Base-by-base conservation (phyloP, 2,888 invertebrate genomes). In the Opisthograptis luteolata region DNA sequence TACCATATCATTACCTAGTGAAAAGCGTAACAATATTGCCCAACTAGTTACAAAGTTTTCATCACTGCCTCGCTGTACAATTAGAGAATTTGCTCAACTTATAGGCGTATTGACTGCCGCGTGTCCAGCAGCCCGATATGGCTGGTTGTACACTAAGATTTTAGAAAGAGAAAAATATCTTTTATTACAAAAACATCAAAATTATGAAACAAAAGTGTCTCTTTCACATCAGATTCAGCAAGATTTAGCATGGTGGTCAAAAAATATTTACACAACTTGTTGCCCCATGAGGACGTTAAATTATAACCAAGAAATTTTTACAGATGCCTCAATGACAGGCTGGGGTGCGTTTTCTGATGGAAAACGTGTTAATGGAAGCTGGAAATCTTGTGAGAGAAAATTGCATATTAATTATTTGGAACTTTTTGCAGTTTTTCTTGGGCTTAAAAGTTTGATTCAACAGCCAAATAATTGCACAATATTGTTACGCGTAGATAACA, bases 51-150 rank as follows among this genome's bases (percentile, higher is more conserved):
- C 10, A 8, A 51, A 43, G n/a, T 60, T 51, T 27, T 22, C 14
- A 1, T 12, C n/a, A 5, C 30, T 55, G 20, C 45, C 30, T 0
- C 1, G 0, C 0, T 51, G 55, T 15, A 20, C 53, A 1, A 41
- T 60, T 1, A 14, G 51, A 1, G 58, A 61, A 3, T 49, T 57
- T n/a, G 25, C 64, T n/a, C 54, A 55, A 6, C 25, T 58, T 0
- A 53, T 60, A 0, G 64, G 60, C 0, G 22, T 52, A 3, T 10
- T 62, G 1, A 17, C 28, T 0, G 35, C 62, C 0, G 60, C 58
- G 0, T 62, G 62, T 13, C 62, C 62, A 5, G 62, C 58, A 1
- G 41, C 35, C 0, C 43, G 44, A 20, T 60, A 57, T 27, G 53
- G 58, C 4, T 55, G 52, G 55, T 1, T 55, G 0, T 58, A 56